phyloP scores from a whole-genome alignment of 2,113 vertebrate species.

The Suricata suricatta region DNA sequence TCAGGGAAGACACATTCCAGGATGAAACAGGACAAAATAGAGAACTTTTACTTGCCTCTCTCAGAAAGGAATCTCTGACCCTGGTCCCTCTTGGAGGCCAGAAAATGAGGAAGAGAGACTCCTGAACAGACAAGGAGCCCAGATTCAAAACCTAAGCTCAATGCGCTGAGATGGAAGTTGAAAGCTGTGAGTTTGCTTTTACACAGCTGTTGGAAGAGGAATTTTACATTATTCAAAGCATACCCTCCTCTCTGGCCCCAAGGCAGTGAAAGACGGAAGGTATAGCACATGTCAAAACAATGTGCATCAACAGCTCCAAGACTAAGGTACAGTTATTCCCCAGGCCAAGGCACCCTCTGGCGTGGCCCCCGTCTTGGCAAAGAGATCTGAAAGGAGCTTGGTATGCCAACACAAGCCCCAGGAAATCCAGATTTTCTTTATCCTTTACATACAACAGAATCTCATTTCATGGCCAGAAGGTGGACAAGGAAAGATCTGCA shows the following conservation, averaged over 20 bases:
- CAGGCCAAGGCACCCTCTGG: background rate
- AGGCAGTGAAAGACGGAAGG: slow-evolving; percentile 24
- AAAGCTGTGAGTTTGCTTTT: background rate
- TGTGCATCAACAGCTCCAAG: background rate
- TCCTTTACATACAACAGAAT: background rate
- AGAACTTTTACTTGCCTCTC: background rate
- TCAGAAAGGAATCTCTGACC: background rate
- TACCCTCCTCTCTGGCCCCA: background rate
- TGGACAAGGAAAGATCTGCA: background rate
- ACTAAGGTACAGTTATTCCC: background rate
- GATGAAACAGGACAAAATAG: background rate
- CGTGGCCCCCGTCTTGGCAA: slow-evolving; percentile 26
- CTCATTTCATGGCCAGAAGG: background rate
- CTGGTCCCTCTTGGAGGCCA: background rate
- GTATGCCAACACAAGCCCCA: background rate
- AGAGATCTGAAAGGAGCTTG: slow-evolving; percentile 45
- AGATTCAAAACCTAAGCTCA: background rate
- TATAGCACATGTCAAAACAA: slow-evolving; percentile 58
- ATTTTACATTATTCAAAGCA: slow-evolving; percentile 26
- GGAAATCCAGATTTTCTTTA: slow-evolving; percentile 5
- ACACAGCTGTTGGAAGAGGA: background rate
- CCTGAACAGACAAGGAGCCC: background rate
- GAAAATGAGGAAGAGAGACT: background rate
- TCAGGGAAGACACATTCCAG: background rate
- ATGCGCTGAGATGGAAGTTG: background rate